These are phyloP conservation scores for Neoniphon sammara DNA, from an alignment of 2,797 vertebrate species.

Conservation along the genomic window DNA sequence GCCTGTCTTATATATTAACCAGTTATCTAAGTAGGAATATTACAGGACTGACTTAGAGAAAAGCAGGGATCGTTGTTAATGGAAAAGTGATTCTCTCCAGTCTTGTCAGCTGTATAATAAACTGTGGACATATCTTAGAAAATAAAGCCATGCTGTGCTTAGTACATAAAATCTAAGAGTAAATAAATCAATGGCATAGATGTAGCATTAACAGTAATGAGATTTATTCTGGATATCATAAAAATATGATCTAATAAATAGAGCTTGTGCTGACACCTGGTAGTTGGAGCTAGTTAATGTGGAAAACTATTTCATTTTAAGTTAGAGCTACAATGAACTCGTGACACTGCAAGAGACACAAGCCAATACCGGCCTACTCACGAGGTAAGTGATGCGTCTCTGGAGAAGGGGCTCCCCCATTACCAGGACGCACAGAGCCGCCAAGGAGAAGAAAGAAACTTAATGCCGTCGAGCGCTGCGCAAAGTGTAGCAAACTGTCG, in stretches of 20 bases:
- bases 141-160: not conserved
- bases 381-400: slow-evolving; percentile 54
- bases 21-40: not conserved
- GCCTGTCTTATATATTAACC: not conserved
- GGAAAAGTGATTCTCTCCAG: not conserved
- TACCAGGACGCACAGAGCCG: slow-evolving; percentile 10
- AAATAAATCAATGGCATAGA: no score
- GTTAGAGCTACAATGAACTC: no score
- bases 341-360: not conserved
- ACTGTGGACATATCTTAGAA: not conserved
- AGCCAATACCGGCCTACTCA: slow-evolving; percentile 62
- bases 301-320: no score
- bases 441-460: not conserved
- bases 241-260: no score
- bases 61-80: not conserved
- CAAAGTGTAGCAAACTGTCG: not conserved
- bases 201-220: no score
- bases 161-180: not conserved
- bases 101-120: not conserved
- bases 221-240: no score
- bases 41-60: not conserved
- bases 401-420: slow-evolving; percentile 65
- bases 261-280: no score
- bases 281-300: no score
- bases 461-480: not conserved